Evolutionary conservation across 2,113 vertebrate species (phyloP), one percentile per base, ranked within the genome.

Genomic region (Plotosus lineatus): DNA sequence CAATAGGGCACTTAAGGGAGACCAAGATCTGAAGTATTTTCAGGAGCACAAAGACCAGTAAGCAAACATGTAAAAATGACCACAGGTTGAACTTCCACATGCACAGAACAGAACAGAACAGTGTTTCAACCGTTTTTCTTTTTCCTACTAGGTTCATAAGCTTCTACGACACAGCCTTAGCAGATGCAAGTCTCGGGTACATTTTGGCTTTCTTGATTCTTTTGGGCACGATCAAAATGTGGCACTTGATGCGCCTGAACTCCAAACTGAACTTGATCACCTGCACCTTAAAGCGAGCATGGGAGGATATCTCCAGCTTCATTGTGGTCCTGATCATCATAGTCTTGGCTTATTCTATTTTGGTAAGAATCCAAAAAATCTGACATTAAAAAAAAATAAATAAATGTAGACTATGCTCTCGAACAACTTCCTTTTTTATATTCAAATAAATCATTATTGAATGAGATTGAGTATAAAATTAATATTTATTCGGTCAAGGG

Each of bases 281-380:
- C 10, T 93, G 95, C 28, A 94, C 96, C 0, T 91, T 99, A 50
- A 88, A 90, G 87, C 90, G 94, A 56, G 97, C 97, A 36, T 98
- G 96, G 97, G 94, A 95, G 5, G 96, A 98, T 86, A 97, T 99
- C 87, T 96, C 96, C 26, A 96, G 96, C 84, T 98, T 98, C 88
- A 88, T 96, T 72, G 88, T 91, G 48, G 91, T 98, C 84, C 95
- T 97, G 79, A 79, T 91, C 66, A 92, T 96, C 90, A 97, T 98
- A 97, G 94, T 98, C 84, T 89, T 98, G 0, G 94, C 96, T 83
- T 98, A 98, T 71, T 97, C 97, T 79, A 91, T 95, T 19, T 92
- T 94, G n/a, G 96, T 98, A 89, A 96, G 96, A 11, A 46, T 69
- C 6, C 4, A 51, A 48, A 61, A 60, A 71, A 5, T n/a, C n/a